phyloP scores from a whole-genome alignment of 2,888 invertebrate genomes.

The Euzophera pinguis region DNA sequence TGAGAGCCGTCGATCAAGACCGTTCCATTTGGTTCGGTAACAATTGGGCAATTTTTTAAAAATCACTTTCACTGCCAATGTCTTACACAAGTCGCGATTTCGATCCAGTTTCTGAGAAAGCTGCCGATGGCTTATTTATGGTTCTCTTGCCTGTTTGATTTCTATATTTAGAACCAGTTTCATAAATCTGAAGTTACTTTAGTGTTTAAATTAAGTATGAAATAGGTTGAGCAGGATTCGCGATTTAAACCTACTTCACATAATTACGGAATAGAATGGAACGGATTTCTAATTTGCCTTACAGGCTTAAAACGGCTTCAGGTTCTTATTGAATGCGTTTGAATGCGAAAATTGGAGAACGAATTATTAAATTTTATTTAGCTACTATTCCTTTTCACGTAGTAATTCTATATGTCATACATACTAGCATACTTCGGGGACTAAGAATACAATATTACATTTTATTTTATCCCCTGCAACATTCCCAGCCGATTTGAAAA shows the following conservation, averaged over 20 bases:
- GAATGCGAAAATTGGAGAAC: too few species aligned
- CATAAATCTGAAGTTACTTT: background rate
- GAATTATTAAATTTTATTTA: too few species aligned
- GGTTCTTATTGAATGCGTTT: too few species aligned
- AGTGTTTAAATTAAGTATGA: too few species aligned
- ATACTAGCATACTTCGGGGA: too few species aligned
- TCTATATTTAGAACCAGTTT: conserved; percentile 4
- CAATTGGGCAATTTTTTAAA: conserved; percentile 38
- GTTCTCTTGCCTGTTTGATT: conserved; percentile 27
- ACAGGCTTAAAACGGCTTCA: too few species aligned
- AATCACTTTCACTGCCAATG: conserved; percentile 53
- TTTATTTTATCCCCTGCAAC: background rate
- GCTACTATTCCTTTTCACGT: too few species aligned
- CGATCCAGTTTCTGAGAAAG: conserved; percentile 64
- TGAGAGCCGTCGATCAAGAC: conserved; percentile 4
- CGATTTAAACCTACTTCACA: too few species aligned
- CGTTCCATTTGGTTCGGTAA: conserved; percentile 34
- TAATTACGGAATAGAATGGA: too few species aligned
- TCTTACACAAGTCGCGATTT: conserved; percentile 33
- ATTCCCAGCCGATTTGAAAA: background rate
- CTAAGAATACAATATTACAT: background rate
- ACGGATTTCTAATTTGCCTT: too few species aligned
- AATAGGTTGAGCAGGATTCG: too few species aligned
- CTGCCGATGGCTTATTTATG: conserved; percentile 30
- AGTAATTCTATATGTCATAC: too few species aligned